Conservation (phyloP, 2,888 invertebrate genomes). For the Erannis defoliaria region DNA sequence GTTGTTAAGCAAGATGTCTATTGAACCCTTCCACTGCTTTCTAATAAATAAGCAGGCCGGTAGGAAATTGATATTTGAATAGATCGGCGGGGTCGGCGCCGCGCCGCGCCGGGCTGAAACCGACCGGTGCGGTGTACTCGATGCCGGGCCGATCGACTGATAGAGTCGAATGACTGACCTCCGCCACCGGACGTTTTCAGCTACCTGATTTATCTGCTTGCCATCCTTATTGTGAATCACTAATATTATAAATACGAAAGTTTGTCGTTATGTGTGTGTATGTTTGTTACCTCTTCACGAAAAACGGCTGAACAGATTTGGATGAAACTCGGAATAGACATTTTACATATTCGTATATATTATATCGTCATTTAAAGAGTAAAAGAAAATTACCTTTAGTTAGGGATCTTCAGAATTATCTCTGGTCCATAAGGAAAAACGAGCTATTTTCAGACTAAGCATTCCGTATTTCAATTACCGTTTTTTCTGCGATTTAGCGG, state of each 20-base stretch:
- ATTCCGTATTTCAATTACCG: neutral
- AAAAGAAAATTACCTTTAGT: too few species aligned
- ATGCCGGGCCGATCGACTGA: neutral
- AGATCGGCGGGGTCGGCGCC: neutral
- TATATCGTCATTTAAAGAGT: too few species aligned
- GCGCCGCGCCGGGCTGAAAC: neutral
- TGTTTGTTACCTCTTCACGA: too few species aligned
- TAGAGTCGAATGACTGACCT: neutral
- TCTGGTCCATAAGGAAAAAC: too few species aligned
- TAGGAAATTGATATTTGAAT: slow-evolving; percentile 23
- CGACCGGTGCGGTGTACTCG: neutral
- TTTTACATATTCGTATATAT: too few species aligned
- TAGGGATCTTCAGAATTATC: too few species aligned
- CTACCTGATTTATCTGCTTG: neutral
- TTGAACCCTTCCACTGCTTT: slow-evolving; percentile 40
- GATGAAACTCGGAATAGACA: too few species aligned
- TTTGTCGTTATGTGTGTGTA: too few species aligned
- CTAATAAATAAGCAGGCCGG: slow-evolving; percentile 23
- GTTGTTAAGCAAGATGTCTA: slow-evolving; percentile 7
- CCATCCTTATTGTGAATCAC: neutral
- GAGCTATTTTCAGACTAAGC: neutral
- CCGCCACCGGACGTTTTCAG: neutral
- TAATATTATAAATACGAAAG: too few species aligned
- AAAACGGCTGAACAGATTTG: too few species aligned
- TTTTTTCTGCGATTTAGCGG: slow-evolving; percentile 22